Conservation (phyloP, 2,797 vertebrate genomes). For the Buceros bicornis region DNA sequence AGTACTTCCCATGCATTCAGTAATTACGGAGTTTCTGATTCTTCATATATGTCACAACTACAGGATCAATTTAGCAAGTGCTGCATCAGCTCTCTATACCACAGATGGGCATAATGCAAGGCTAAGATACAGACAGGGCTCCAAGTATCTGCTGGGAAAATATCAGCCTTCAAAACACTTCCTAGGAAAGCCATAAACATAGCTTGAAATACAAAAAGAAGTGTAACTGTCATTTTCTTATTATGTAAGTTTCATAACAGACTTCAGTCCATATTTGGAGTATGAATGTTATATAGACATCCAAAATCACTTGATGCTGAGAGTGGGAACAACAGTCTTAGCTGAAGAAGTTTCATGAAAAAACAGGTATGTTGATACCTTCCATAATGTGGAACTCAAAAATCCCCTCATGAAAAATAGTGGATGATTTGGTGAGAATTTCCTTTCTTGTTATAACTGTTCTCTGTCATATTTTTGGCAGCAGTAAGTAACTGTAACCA, state of each 20-base stretch:
- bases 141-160: neutral
- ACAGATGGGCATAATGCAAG: neutral
- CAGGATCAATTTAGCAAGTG: neutral
- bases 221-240: neutral
- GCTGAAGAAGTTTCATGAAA: neutral
- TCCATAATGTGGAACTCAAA: neutral
- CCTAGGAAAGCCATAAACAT: neutral
- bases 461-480: neutral
- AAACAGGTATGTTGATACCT: neutral
- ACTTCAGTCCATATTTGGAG: neutral
- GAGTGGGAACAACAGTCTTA: neutral
- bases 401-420: neutral
- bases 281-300: neutral
- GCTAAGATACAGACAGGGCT: neutral
- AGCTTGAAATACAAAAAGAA: neutral
- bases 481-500: neutral
- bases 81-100: neutral
- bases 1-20: neutral
- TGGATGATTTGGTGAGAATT: neutral
- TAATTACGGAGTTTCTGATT: neutral
- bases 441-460: neutral
- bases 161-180: neutral
- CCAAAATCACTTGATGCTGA: neutral
- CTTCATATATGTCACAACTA: neutral
- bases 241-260: neutral